Evolutionary conservation across 2,797 vertebrate species (phyloP), one percentile per base, ranked within the genome.

Genomic region (Pseudomugil tenellus): DNA sequence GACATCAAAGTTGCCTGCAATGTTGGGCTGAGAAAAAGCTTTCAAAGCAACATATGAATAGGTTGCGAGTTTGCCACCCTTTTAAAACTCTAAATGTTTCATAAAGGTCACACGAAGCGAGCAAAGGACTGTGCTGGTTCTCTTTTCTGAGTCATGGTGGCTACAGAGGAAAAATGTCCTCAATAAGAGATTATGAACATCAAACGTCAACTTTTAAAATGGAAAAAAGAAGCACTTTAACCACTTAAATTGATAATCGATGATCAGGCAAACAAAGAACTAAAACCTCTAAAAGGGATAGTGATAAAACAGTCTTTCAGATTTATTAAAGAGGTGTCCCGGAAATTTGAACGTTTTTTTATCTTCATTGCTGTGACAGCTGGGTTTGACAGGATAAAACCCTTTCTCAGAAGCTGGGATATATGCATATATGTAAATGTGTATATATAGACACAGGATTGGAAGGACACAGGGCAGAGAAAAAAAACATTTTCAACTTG

Each of bases 91-190:
- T 11, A 53, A 74, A 71, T 64, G 51, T 52, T 80, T 61, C 14
- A 29, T 28, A 86, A 85, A 89, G 76, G 81, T 85, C 81, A 64
- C 25, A n/a, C 26, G 57, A 51, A 57, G 16, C 3, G 31, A 64
- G 26, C 1, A 14, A 13, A 3, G 17, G 54, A 11, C 67, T n/a
- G 32, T 31, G 58, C 11, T 34, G 70, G 60, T 63, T 74, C 66
- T 25, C 25, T 70, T 43, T 34, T 46, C 54, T 4, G 23, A 63
- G 57, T 59, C 43, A 35, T 11, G 46, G 31, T 13, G 0, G 57
- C 61, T 43, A 52, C 37, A 7, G 46, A 67, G 19, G 34, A 37
- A 63, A 80, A 63, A 64, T 26, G 11, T 65, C 32, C 35, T 34
- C 56, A 19, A 10, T 46, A 52, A 68, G 29, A 68, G 26, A 43